Percentiles rank a stretch among this genome's conserved stretches.
These are phyloP conservation scores for Drosophila paramelanica DNA, from an alignment of 2,888 invertebrate species.

Conservation along the genomic window DNA sequence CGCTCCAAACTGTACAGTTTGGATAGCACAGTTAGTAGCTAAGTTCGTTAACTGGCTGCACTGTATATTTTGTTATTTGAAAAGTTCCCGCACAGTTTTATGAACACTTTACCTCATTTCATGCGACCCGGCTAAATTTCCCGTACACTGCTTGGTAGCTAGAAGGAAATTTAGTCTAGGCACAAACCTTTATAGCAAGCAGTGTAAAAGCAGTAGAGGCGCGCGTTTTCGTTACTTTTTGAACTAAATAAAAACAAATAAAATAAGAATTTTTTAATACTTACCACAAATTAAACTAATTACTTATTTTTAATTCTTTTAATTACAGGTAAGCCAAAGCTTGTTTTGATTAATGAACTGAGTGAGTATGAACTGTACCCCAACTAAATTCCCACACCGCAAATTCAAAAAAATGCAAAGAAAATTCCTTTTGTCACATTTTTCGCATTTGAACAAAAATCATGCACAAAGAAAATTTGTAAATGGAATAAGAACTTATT, in stretches of 20 bases:
- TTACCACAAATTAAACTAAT: neutral
- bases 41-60: no score
- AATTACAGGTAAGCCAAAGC: conserved; percentile 62
- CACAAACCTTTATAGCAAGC: neutral
- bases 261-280: neutral
- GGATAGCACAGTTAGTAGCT: neutral
- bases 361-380: conserved; percentile 50
- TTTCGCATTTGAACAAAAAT: conserved; percentile 30
- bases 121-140: conserved; percentile 5
- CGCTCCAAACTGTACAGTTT: neutral
- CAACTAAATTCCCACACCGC: conserved; percentile 12
- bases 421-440: conserved; percentile 28
- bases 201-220: conserved; percentile 7
- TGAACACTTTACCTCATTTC: rapidly evolving
- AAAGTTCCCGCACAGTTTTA: neutral
- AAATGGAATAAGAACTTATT: conserved; percentile 8
- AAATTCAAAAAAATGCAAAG: conserved; percentile 11
- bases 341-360: neutral
- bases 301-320: conserved; percentile 1
- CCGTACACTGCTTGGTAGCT: neutral
- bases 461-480: conserved; percentile 38
- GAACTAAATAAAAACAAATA: neutral
- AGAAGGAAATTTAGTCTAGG: neutral
- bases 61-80: neutral
- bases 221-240: neutral